phyloP scores from a whole-genome alignment of 1,140 invertebrate genomes.

The Heterodera schachtii region DNA sequence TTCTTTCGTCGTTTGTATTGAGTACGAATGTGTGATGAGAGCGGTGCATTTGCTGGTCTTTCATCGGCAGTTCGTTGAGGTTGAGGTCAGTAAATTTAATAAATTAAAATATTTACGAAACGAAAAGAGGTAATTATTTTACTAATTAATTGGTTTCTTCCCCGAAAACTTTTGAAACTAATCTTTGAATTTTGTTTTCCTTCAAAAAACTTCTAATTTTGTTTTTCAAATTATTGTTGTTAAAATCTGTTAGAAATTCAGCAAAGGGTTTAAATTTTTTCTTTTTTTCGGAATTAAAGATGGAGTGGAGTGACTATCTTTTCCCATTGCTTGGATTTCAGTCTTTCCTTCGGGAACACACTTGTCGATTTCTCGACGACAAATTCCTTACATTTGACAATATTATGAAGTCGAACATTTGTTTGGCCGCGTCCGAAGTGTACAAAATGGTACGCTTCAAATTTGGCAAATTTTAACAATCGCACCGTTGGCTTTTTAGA shows the following conservation, averaged over 20 bases:
- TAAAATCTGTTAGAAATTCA: neutral
- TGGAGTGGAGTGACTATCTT: too few relatives aligned
- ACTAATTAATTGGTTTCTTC: too few relatives aligned
- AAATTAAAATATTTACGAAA: too few relatives aligned
- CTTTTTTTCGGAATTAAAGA: too few relatives aligned
- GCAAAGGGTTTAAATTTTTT: too few relatives aligned
- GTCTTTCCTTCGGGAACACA: conserved; percentile 59
- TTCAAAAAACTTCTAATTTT: neutral
- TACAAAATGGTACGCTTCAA: conserved; percentile 53
- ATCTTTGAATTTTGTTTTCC: neutral
- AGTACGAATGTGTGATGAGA: conserved; percentile 62
- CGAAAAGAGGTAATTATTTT: too few relatives aligned
- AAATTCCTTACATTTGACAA: conserved; percentile 59
- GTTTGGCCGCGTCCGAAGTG: conserved; percentile 52
- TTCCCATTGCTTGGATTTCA: conserved; percentile 25
- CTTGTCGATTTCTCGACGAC: conserved; percentile 64
- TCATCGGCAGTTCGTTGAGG: conserved; percentile 53
- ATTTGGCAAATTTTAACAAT: conserved; percentile 13
- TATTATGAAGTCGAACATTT: conserved; percentile 54
- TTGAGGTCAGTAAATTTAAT: conserved; percentile 42
- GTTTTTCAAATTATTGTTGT: too few relatives aligned
- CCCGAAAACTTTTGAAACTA: too few relatives aligned
- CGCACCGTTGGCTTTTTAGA: conserved; percentile 46
- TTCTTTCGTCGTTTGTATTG: conserved; percentile 56
- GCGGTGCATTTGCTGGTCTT: conserved; percentile 45